Conservation (phyloP, 2,797 vertebrate species). For the Sarcoramphus papa region DNA sequence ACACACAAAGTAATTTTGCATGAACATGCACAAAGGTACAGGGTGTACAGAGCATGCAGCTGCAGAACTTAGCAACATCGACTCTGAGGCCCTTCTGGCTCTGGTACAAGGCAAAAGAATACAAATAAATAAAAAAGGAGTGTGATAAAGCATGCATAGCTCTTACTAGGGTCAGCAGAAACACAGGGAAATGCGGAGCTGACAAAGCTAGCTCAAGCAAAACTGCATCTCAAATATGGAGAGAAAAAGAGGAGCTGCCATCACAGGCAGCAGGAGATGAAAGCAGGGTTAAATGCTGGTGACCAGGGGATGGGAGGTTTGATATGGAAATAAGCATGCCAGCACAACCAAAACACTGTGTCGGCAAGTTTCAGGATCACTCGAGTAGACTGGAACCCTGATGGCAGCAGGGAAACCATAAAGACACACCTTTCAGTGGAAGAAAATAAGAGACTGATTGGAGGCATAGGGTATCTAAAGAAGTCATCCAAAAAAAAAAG, state of each 20-base stretch:
- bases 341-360: background rate
- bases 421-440: background rate
- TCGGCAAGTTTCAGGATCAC: background rate
- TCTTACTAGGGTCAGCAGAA: constrained; percentile 36
- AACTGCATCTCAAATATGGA: background rate
- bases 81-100: background rate
- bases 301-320: background rate
- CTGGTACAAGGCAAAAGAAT: background rate
- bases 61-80: background rate
- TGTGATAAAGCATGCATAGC: background rate
- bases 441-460: background rate
- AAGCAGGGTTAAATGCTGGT: background rate
- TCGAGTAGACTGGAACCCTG: background rate
- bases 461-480: background rate
- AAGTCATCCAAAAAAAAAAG: background rate
- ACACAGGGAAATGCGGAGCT: background rate
- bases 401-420: background rate
- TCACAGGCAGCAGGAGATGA: background rate
- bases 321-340: background rate
- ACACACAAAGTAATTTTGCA: background rate
- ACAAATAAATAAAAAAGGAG: background rate
- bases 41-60: background rate
- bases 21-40: background rate
- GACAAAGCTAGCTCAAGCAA: background rate
- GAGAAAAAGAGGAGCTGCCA: background rate